A percentile compares a stretch with the other conserved stretches of the same genome.
Evolutionary conservation across 1,140 invertebrate species (phyloP).

Genomic region (Nebria ingens): DNA sequence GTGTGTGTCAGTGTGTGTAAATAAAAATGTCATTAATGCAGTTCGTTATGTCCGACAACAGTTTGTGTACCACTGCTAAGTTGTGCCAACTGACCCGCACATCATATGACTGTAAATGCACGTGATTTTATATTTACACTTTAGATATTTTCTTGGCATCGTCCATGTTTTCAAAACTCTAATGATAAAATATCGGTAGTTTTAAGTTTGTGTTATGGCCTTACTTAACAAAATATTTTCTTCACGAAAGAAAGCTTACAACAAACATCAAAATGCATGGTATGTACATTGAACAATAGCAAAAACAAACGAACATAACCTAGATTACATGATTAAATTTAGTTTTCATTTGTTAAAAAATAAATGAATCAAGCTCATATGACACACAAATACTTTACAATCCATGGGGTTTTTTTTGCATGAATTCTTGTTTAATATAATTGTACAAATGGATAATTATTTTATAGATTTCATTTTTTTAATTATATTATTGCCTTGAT

Average conservation of each 20-base stretch:
- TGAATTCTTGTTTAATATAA: too few relatives aligned
- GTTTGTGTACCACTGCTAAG: constrained; percentile 16
- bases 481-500: too few relatives aligned
- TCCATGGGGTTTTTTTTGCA: too few relatives aligned
- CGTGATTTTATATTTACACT: constrained; percentile 45
- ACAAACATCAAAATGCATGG: constrained; percentile 22
- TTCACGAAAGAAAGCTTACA: constrained; percentile 26
- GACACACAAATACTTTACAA: too few relatives aligned
- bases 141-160: constrained; percentile 33
- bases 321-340: too few relatives aligned
- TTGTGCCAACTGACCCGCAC: constrained; percentile 18
- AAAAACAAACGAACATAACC: too few relatives aligned
- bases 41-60: constrained; percentile 14
- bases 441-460: too few relatives aligned
- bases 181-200: constrained; percentile 26
- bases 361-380: too few relatives aligned
- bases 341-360: too few relatives aligned
- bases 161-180: constrained; percentile 24
- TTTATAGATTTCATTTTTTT: too few relatives aligned
- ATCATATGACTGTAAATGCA: constrained; percentile 45
- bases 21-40: constrained; percentile 5
- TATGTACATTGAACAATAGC: too few relatives aligned
- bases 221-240: constrained; percentile 38
- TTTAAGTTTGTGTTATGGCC: constrained; percentile 39
- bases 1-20: not conserved